Evolutionary conservation across 2,888 invertebrate genomes (phyloP).

Genomic region (Heliconius ismenius): DNA sequence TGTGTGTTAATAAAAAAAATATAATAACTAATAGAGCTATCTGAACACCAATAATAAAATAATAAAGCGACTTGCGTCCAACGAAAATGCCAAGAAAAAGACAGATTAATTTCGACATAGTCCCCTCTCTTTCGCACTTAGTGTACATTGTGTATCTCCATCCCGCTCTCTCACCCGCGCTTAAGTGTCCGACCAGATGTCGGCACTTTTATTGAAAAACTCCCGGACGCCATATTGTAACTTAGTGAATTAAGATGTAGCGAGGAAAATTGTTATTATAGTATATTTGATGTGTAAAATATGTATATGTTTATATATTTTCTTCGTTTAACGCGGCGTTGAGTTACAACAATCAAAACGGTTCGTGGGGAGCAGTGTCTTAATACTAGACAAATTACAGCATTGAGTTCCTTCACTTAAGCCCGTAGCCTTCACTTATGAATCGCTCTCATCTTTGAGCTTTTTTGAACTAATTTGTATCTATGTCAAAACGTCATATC

Average conservation of each 20-base stretch:
- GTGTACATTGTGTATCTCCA: constrained; percentile 44
- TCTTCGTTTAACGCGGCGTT: not conserved
- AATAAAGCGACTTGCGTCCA: constrained; percentile 68
- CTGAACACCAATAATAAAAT: constrained; percentile 74
- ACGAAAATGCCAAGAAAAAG: constrained; percentile 74
- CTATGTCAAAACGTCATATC: no score
- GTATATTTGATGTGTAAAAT: constrained; percentile 14
- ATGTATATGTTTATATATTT: not conserved
- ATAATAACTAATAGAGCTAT: constrained; percentile 55
- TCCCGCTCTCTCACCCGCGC: constrained; percentile 68
- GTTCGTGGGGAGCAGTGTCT: not conserved
- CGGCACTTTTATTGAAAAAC: constrained; percentile 80
- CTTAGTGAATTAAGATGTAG: constrained; percentile 80
- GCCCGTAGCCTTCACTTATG: no score
- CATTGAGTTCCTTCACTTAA: no score
- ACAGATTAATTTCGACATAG: constrained; percentile 75
- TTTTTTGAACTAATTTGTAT: no score
- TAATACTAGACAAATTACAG: not conserved
- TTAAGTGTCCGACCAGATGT: constrained; percentile 78
- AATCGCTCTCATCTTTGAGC: no score
- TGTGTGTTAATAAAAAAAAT: constrained; percentile 10
- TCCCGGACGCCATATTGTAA: constrained; percentile 73
- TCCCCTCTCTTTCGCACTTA: constrained; percentile 55
- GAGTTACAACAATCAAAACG: not conserved
- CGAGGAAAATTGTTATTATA: constrained; percentile 56